Base-by-base conservation (phyloP, 1,140 invertebrate species). In the Bombus affinis region DNA sequence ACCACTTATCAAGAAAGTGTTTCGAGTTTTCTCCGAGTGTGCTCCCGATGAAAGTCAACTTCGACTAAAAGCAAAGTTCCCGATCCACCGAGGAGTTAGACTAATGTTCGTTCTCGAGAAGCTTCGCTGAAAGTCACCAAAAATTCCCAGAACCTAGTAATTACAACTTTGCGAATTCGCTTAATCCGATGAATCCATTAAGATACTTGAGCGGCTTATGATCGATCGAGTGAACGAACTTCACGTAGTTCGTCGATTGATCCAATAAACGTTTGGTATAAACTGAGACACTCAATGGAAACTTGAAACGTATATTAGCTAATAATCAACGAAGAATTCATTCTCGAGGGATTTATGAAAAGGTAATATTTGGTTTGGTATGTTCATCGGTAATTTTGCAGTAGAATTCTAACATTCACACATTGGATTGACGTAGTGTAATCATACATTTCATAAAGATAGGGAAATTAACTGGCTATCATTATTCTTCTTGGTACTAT, bases 21-120 rank as follows among this genome's bases (percentile, higher is more conserved):
- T 81, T 71, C 66, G 80, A 79, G 81, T 85, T 89, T 78, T 84
- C 89, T 72, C 35, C 35, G 57, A 66, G 73, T 35, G 66, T 28
- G 57, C 53, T 85, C 59, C 79, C 84, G 73, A 89, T 75, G 81
- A 65, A 85, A 89, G 71, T 85, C 79, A 74, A 66, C 66, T 47
- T 35, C 28, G 42, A 88, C 78, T 90, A 89, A 90, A 89, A 90
- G 88, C 88, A 90, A 90, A 90, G 89, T 90, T 90, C 72, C 35
- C 72, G 81, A 81, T 86, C 73, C 32, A 65, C 62, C 47, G 75
- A 82, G 85, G 88, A 90, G 89, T 84, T 89, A 81, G 78, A 87
- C 82, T 89, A 89, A 87, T 85, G 89, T 79, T 42, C 87, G 85
- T 39, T 70, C 75, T n/a, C 53, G 37, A 71, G 83, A 53, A 81